Base-by-base conservation (phyloP, 1,140 invertebrate genomes). In the Eupeodes corollae region DNA sequence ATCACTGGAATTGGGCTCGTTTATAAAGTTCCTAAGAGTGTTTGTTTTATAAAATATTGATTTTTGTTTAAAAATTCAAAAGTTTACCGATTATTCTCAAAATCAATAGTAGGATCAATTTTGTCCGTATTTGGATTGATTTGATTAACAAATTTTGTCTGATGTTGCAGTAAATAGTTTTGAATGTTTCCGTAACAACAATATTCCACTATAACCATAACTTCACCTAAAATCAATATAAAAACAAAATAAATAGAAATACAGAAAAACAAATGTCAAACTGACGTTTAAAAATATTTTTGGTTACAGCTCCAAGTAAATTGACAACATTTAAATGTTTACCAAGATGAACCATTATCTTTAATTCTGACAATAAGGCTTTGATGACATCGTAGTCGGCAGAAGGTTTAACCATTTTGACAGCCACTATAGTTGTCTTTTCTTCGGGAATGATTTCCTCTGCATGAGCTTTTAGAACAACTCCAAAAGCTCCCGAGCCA, bases 291-390 rank as follows among this genome's bases (percentile, higher is more conserved):
- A 79, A 77, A 44, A 94, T 81, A 63, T 93, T 86, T 61, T 88
- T 88, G 1, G 92, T 96, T 47, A 88, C 90, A 18, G 92, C 93
- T 41, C 93, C 93, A 1, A 96, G 75, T 16, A 97, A 72, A 73
- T 97, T 97, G 0, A 96, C 88, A 18, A 97, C 91, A 66, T 97
- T 97, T 1, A 96, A 66, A 72, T 97, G 91, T 59, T 88, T 86
- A 0, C 92, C 92, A 47, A 97, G 75, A 70, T 96, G 89, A 13
- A 91, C 85, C 81, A 97, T 88, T 18, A 97, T 94, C 73, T 97
- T 98, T 1, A 98, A 68, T 69, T 98, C 93, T 5, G 88, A 89
- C 6, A 86, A 80, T 11, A 97, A 68, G 0, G 91, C 86, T 54
- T 82, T 78, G 14, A 91, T 82, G 42, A 68, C 63, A 44, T 68